Conservation (phyloP, 2,797 vertebrate species). For the Nothura maculosa region DNA sequence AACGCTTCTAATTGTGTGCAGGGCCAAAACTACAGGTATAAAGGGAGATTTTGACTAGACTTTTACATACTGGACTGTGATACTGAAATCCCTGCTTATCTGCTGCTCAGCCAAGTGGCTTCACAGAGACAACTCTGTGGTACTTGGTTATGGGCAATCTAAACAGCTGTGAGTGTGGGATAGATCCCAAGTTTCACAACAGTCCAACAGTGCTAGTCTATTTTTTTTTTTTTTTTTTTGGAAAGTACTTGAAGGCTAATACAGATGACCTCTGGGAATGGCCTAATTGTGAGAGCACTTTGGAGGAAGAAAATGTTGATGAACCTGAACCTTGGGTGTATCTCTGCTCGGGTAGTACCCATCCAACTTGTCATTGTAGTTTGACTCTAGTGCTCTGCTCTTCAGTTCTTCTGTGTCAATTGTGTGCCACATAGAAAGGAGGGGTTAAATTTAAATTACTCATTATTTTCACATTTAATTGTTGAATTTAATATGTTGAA, state of each 20-base stretch:
- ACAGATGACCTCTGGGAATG: neutral
- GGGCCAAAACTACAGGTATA: neutral
- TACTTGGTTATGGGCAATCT: neutral
- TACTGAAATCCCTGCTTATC: neutral
- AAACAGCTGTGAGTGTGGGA: neutral
- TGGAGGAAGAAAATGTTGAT: constrained; percentile 15
- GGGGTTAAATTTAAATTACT: neutral
- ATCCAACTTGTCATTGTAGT: neutral
- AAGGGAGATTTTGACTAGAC: neutral
- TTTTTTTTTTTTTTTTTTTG: neutral
- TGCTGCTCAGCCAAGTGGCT: neutral
- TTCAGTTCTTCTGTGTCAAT: neutral
- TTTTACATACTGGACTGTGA: neutral
- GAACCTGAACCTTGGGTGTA: neutral
- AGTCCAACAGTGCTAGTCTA: neutral
- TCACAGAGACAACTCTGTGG: neutral
- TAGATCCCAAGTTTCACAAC: neutral
- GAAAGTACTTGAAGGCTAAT: neutral
- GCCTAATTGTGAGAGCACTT: neutral
- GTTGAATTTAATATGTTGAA: neutral
- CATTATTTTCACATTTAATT: neutral
- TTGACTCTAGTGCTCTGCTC: neutral
- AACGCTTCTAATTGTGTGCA: neutral
- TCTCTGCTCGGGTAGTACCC: constrained; percentile 7
- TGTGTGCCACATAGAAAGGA: neutral